A percentile compares a stretch with the other conserved stretches of the same genome.
phyloP scores from a whole-genome alignment of 2,113 vertebrate species.

The Paraplagusia blochii region DNA sequence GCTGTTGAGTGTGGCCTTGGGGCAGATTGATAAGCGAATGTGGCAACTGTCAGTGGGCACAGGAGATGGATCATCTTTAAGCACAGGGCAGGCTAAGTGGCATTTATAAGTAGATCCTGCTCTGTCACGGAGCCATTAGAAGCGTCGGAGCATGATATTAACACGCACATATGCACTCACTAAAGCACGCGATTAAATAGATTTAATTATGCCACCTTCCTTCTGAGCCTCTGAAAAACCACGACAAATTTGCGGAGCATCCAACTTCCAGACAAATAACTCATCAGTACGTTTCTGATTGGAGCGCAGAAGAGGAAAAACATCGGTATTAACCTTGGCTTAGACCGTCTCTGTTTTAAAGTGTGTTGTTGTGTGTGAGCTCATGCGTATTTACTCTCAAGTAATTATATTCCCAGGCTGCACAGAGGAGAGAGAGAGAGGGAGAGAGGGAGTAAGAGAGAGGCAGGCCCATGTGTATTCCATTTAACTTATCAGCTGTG shows the following conservation, averaged over 20 bases:
- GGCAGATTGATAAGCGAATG: slow-evolving; percentile 53
- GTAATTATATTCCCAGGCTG: slow-evolving; percentile 74
- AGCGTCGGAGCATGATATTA: slow-evolving; percentile 66
- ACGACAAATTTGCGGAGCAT: slow-evolving; percentile 56
- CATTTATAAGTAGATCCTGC: slow-evolving; percentile 28
- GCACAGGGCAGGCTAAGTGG: slow-evolving; percentile 36
- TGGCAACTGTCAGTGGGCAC: slow-evolving; percentile 38
- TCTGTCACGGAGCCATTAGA: slow-evolving; percentile 48
- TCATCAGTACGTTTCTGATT: slow-evolving; percentile 64
- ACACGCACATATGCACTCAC: slow-evolving; percentile 49
- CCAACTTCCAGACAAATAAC: slow-evolving; percentile 70
- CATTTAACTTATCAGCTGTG: slow-evolving; percentile 72
- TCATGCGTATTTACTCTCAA: slow-evolving; percentile 48
- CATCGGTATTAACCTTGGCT: slow-evolving; percentile 66
- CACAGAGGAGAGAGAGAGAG: slow-evolving; percentile 25
- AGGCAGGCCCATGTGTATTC: slow-evolving; percentile 61
- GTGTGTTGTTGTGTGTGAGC: slow-evolving; percentile 12
- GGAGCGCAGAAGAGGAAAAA: slow-evolving; percentile 61
- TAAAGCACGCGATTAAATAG: slow-evolving; percentile 65
- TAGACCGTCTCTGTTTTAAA: slow-evolving; percentile 35
- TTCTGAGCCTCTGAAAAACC: slow-evolving; percentile 53
- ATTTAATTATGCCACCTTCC: slow-evolving; percentile 65
- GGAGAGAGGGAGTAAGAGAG: background rate
- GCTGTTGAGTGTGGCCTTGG: slow-evolving; percentile 39
- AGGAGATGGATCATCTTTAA: slow-evolving; percentile 30